phyloP scores from a whole-genome alignment of 1,140 invertebrate species.

The Latrodectus geometricus region DNA sequence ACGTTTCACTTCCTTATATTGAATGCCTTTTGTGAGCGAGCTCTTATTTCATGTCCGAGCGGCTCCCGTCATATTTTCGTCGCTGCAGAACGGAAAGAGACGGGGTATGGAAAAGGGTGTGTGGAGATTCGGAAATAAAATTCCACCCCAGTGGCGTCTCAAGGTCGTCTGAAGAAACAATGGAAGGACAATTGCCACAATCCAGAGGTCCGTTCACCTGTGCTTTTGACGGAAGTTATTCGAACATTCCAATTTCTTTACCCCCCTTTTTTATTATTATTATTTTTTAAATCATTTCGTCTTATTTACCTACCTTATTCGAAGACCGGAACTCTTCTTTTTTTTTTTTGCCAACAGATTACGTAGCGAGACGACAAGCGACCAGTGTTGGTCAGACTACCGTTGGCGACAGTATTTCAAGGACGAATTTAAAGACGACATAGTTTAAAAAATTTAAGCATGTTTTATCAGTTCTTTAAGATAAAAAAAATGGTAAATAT shows the following conservation, averaged over 20 bases:
- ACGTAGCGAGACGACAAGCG: not conserved
- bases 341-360: not conserved
- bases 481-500: too few species aligned
- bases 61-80: too few species aligned
- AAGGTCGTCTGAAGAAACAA: slow-evolving; percentile 53
- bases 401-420: too few species aligned
- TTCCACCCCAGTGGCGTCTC: slow-evolving; percentile 26
- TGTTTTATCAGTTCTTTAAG: too few species aligned
- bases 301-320: not conserved
- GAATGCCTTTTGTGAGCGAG: not conserved
- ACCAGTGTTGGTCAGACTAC: not conserved
- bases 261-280: not conserved
- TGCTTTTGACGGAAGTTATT: not conserved
- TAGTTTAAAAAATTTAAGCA: too few species aligned
- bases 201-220: slow-evolving; percentile 51
- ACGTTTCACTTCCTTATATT: not conserved
- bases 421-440: too few species aligned
- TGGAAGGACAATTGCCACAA: slow-evolving; percentile 58
- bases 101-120: not conserved
- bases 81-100: not conserved
- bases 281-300: not conserved
- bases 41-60: too few species aligned
- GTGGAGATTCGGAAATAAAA: slow-evolving; percentile 32
- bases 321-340: not conserved
- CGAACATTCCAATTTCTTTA: not conserved